Base-by-base conservation (phyloP, 2,888 invertebrate genomes). In the Agrochola litura region DNA sequence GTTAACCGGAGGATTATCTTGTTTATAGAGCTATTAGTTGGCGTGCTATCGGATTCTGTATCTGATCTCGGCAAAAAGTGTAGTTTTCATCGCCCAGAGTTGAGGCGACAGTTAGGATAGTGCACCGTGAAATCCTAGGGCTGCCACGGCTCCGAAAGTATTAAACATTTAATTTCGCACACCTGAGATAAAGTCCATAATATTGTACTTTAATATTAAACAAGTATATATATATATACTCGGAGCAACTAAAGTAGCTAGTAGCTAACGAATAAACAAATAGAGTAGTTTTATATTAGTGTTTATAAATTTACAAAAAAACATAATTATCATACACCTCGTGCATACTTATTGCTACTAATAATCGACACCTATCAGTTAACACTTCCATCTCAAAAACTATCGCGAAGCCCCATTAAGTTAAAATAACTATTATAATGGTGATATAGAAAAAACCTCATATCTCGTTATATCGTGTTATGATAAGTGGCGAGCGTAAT, bases 11-110 rank as follows among this genome's bases (percentile, higher is more conserved):
- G 93, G 95, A 94, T 95, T 94, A 96, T 95, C 95, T 95, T 92
- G 94, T 96, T 95, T 95, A 95, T 96, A 94, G 94, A 94, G 95
- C 95, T 95, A 95, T 96, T 95, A 95, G 95, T 91, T 93, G 93
- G 93, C 92, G 90, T 91, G 89, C 91, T 93, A 95, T 95, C 95
- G 91, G 91, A 91, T 93, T 92, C 89, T 92, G 93, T 94, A 94
- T 95, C 94, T 92, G 91, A 93, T 93, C 93, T 92, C 86, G 90
- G 91, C 92, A 95, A 95, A 94, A 95, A 95, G 95, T 94, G 94
- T 94, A 93, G 95, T 93, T 95, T 94, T 95, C 94, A 93, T 94
- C 94, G 94, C 93, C 92, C 89, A 86, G 80, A 83, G 78, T 77
- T 82, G 83, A 80, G 87, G 82, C 78, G 83, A 86, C 85, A 83